Evolutionary conservation across 2,113 vertebrate genomes (phyloP).

Genomic region (Piliocolobus tephrosceles): DNA sequence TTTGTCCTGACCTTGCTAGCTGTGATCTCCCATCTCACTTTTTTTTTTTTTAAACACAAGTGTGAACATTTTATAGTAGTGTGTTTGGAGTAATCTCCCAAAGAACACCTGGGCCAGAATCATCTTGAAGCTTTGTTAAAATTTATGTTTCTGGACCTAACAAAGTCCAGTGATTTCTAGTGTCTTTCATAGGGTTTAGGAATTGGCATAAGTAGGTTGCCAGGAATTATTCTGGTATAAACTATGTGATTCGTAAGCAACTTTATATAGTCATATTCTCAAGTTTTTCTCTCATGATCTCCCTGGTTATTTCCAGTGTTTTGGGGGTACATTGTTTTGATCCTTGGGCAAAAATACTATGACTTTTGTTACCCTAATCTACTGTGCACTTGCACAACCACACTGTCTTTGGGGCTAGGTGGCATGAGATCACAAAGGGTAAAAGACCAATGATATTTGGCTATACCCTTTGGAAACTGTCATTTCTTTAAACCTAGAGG

Average conservation of each 20-base stretch:
- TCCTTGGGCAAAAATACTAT: background rate
- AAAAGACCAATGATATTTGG: background rate
- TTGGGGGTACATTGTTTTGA: background rate
- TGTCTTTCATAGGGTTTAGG: background rate
- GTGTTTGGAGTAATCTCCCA: background rate
- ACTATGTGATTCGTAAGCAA: background rate
- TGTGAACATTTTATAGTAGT: background rate
- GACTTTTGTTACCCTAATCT: background rate
- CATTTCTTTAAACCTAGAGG: background rate
- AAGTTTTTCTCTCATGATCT: background rate
- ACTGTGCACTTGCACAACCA: background rate
- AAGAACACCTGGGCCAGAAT: background rate
- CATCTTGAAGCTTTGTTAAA: background rate
- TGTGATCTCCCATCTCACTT: background rate
- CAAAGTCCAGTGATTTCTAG: background rate
- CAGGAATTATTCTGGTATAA: background rate
- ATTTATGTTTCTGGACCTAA: background rate
- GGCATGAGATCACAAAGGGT: background rate
- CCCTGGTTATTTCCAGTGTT: background rate
- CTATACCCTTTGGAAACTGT: background rate
- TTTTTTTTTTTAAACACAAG: background rate
- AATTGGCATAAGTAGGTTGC: background rate
- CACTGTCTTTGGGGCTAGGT: background rate
- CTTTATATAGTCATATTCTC: background rate
- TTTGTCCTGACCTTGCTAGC: background rate